Evolutionary conservation across 2,888 invertebrate genomes (phyloP), one percentile per base, ranked within the genome.

Genomic region (Aquatica leii): DNA sequence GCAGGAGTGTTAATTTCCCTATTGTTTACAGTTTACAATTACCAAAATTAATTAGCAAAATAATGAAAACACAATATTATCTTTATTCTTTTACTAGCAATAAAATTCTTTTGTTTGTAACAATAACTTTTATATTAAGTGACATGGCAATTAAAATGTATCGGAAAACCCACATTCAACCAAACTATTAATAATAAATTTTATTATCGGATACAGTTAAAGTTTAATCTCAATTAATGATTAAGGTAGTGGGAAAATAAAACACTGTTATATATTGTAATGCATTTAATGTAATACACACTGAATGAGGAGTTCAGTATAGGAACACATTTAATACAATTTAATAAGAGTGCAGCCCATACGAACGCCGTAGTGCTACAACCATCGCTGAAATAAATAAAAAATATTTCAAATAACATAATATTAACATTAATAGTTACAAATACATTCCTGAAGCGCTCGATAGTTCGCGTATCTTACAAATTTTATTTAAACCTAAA

Each of bases 251-350:
- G 24, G 24, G 24, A 4, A 50, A 35, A 41, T 37, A 58, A 58
- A 40, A 50, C 40, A 46, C 48, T 18, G 40, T 15, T 34, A 12
- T 48, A 61, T 59, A 62, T 74, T 76, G 77, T 77, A 79, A 79
- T 80, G 77, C 77, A 78, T 78, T 78, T 79, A 76, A 78, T 78
- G 79, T 78, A 79, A 79, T 79, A 80, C 79, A 80, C 80, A 81
- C 80, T 80, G 80, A 80, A 78, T 76, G 75, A 74, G 77, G 78
- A 78, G 78, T 79, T 80, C 77, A 76, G 78, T 77, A 80, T 79
- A 80, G 80, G 80, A 80, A 80, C 80, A 79, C 80, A 76, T 75
- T 77, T 74, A 78, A 62, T 77, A 76, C 74, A 75, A 77, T 77
- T 75, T 75, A 75, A 52, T 70, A 66, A 24, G 60, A 71, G 72